Conservation (phyloP, 1,140 invertebrate genomes). For the Caenorhabditis remanei region DNA sequence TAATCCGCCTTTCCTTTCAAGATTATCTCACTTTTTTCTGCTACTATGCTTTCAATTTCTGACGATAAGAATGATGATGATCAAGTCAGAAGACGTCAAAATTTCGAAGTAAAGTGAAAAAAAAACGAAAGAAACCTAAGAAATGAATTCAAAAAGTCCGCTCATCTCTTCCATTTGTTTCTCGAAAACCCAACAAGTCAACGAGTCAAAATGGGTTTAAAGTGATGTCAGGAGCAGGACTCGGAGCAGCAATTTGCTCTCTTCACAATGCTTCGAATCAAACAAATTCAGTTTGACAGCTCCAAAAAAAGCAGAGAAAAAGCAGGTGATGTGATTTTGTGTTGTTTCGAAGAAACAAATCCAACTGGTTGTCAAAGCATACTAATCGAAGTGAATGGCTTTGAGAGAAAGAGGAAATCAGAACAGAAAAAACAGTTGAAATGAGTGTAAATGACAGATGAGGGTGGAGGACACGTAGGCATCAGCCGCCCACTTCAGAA, state of each 20-base stretch:
- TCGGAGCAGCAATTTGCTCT: slow-evolving; percentile 17
- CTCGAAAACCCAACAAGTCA: slow-evolving; percentile 14
- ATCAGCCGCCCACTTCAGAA: too few species aligned
- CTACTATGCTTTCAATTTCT: slow-evolving; percentile 8
- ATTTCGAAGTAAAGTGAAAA: neutral
- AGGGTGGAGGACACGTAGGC: too few species aligned
- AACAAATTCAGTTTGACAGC: slow-evolving; percentile 53
- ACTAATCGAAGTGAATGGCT: too few species aligned
- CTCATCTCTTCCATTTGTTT: neutral
- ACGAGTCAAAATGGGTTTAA: slow-evolving; percentile 48
- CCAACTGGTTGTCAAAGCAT: too few species aligned
- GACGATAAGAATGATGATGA: neutral
- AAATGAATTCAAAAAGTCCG: neutral
- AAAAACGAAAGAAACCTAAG: neutral
- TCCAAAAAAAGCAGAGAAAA: neutral
- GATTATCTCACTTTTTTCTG: neutral
- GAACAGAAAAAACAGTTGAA: too few species aligned
- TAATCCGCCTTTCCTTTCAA: neutral
- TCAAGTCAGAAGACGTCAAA: neutral
- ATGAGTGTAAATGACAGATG: too few species aligned
- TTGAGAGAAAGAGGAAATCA: neutral
- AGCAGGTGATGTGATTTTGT: slow-evolving; percentile 33
- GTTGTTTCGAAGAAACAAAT: neutral
- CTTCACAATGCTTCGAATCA: neutral
- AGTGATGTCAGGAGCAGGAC: slow-evolving; percentile 25